phyloP scores from a whole-genome alignment of 2,113 vertebrate species.

The Taurulus bubalis region DNA sequence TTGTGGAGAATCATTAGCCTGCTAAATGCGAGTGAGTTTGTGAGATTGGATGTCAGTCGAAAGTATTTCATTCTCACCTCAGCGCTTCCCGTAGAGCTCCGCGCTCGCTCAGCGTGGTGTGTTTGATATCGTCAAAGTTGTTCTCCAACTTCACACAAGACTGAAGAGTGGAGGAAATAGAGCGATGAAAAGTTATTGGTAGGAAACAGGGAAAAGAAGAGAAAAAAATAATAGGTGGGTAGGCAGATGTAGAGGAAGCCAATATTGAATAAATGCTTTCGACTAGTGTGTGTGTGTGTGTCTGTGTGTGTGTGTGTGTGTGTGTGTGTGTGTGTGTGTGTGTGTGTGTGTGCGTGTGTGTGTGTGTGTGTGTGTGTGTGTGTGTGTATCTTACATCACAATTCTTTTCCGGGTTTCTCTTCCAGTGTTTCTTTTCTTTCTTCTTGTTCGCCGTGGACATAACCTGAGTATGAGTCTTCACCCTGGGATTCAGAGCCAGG shows the following conservation, averaged over 20 bases:
- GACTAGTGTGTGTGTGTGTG: not conserved
- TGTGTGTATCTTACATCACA: slow-evolving; percentile 84
- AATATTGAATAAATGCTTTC: not conserved
- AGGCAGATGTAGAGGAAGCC: not conserved
- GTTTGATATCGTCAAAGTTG: slow-evolving; percentile 96
- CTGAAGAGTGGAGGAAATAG: slow-evolving; percentile 50
- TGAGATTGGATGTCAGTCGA: not conserved
- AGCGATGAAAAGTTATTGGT: not conserved
- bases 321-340: not conserved
- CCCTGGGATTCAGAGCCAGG: slow-evolving; percentile 89
- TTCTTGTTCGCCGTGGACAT: slow-evolving; percentile 90
- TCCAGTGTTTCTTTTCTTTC: slow-evolving; percentile 92
- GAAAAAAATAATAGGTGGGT: slow-evolving; percentile 12
- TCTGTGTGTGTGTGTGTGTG: not conserved
- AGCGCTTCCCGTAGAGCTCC: slow-evolving; percentile 93
- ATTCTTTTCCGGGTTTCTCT: slow-evolving; percentile 88
- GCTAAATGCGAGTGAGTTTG: not conserved
- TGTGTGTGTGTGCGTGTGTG: not conserved
- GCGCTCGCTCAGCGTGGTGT: slow-evolving; percentile 92
- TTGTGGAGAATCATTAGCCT: not conserved
- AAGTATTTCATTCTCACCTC: slow-evolving; percentile 86
- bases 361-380: not conserved
- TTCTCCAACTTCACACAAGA: slow-evolving; percentile 91
- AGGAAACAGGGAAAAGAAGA: not conserved
- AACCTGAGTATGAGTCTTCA: slow-evolving; percentile 83